A percentile compares a stretch with the other conserved stretches of the same genome.
phyloP scores from a whole-genome alignment of 1,140 invertebrate genomes.

The Drosophila repleta region DNA sequence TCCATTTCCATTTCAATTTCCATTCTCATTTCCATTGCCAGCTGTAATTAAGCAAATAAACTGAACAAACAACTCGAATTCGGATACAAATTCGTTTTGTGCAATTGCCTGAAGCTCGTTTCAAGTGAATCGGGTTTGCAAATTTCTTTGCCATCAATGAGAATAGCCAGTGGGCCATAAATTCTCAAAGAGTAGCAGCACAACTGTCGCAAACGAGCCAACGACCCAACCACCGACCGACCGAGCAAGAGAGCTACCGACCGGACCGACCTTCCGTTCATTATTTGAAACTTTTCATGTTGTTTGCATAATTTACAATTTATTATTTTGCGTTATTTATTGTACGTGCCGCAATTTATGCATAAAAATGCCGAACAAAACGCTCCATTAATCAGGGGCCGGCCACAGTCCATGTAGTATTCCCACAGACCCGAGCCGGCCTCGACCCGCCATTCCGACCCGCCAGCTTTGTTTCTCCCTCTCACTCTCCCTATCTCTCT shows the following conservation, averaged over 20 bases:
- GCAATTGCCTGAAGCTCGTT: slow-evolving; percentile 39
- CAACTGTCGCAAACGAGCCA: slow-evolving; percentile 2
- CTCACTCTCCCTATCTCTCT: not conserved
- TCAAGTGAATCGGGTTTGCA: slow-evolving; percentile 70
- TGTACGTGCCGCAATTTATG: slow-evolving; percentile 75
- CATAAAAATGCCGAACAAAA: slow-evolving; percentile 74
- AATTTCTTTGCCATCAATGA: slow-evolving; percentile 59
- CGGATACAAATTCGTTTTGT: slow-evolving; percentile 21
- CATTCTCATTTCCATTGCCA: slow-evolving; percentile 13
- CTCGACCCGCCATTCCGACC: slow-evolving; percentile 4
- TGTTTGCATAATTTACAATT: slow-evolving; percentile 80
- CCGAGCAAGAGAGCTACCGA: not conserved
- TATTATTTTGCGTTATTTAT: slow-evolving; percentile 77
- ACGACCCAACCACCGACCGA: slow-evolving; percentile 2
- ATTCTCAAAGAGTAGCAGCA: slow-evolving; percentile 37
- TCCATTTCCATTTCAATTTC: not conserved
- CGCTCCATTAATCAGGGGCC: slow-evolving; percentile 72
- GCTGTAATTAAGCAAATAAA: slow-evolving; percentile 24
- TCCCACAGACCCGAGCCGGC: slow-evolving; percentile 55
- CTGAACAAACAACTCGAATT: slow-evolving; percentile 33
- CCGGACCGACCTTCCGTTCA: slow-evolving; percentile 59
- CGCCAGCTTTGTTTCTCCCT: not conserved
- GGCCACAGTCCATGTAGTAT: slow-evolving; percentile 38
- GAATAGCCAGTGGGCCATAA: slow-evolving; percentile 43
- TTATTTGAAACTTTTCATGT: slow-evolving; percentile 73